Base-by-base conservation (phyloP, 1,140 invertebrate species). In the Aphis craccivora region DNA sequence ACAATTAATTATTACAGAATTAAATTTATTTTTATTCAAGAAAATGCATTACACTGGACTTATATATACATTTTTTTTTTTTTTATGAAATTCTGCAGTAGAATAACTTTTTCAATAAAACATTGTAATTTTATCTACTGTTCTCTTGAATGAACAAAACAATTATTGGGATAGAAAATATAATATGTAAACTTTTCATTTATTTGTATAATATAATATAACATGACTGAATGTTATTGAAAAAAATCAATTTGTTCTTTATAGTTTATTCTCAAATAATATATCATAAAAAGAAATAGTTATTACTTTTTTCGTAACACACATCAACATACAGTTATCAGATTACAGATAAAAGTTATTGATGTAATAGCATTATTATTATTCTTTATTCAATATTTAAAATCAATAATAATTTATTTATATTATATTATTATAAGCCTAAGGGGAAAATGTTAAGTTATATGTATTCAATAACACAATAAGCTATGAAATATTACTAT, bases 61-160 rank as follows among this genome's bases (percentile, higher is more conserved):
- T 14, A 67, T 4, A 67, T 67, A 67, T 30, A 30, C 30, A 67
- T 67, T 67, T 30, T 67, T 45, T 67, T 30, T 67, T 45, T 53
- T 55, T 55, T n/a, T 30, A 30, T 14, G 2, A 60, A 60, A 60
- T 60, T 25, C 30, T 67, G 30, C 30, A 67, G 30, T 51, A 51
- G 18, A 67, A 67, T n/a, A 67, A 67, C 60, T 67, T 67, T 67
- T 67, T n/a, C 60, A 67, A 67, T 67, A 67, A 67, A 67, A 67
- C 60, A 67, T 67, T 30, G 25, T 67, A n/a, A 67, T 30, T n/a
- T 11, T 30, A 67, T 0, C 30, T 30, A 30, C 1, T 8, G 55
- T 60, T 25, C 25, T 60, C 55, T 60, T 25, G 25, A 60, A 25
- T 60, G 60, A 67, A 67, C 25, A 67, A 67, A 67, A 67, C 60